Base-by-base conservation (phyloP, 2,888 invertebrate genomes). In the Pediacus dermestoides region DNA sequence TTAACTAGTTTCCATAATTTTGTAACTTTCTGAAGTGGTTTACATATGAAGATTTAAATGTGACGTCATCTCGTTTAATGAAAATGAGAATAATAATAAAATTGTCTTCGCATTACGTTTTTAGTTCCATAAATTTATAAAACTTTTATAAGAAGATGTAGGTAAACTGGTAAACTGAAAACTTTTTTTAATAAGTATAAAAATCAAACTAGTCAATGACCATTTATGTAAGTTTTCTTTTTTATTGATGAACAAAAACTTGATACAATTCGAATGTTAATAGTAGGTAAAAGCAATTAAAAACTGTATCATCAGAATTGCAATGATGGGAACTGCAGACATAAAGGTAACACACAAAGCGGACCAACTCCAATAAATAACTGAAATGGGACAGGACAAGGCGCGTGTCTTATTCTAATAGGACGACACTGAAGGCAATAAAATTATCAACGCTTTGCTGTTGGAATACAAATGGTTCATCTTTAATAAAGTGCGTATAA, bases 401-500 rank as follows among this genome's bases (percentile, higher is more conserved):
- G 63, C 62, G 63, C 61, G 63, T 63, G 63, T 61, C 63, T 61
- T 61, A 61, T 63, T 63, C 62, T 62, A 64, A 64, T 64, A 61
- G 63, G 55, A 60, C 58, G 56, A 56, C 58, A 61, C 60, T 52
- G 59, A 60, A 56, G 50, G 62, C 62, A 62, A 67, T 68, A 67
- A 67, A 67, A 68, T 68, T 68, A 67, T 67, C 64, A 67, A 68
- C 67, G 67, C 60, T 52, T 44, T 55, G 62, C 61, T 54, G 57
- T 58, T 58, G 53, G 67, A 66, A 66, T 67, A 67, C 58, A 62
- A 67, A 67, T 66, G 58, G 64, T 58, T 63, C 66, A 66, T 67
- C 64, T 63, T 53, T 50, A 48, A 51, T 52, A 54, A 55, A 54
- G 52, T 57, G 53, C 53, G 53, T 56, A 37, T 36, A 39, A 42